These are phyloP conservation scores for Eueremaeus valkanovi DNA, from an alignment of 2,888 invertebrate species.

Conservation along the genomic window DNA sequence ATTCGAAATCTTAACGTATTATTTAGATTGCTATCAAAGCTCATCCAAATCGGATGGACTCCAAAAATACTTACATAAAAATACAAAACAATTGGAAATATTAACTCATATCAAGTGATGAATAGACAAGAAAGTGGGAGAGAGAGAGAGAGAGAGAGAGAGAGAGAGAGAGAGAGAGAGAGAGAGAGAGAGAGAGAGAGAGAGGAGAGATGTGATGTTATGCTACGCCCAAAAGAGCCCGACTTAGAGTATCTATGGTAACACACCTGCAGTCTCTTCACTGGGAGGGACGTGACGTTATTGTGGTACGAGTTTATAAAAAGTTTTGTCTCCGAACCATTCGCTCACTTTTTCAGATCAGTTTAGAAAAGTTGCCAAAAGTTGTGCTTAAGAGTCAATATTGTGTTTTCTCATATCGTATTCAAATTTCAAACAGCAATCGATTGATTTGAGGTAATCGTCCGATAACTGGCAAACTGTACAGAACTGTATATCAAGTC, in stretches of 20 bases:
- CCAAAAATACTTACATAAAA: too few relatives aligned
- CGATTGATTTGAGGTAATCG: conserved; percentile 15
- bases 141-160: too few relatives aligned
- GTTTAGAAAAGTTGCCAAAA: conserved; percentile 12
- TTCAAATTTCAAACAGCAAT: neutral
- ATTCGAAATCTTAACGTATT: too few relatives aligned
- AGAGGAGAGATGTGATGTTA: too few relatives aligned
- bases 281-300: conserved; percentile 9
- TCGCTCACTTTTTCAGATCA: neutral
- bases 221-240: neutral
- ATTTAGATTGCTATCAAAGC: too few relatives aligned
- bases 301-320: conserved; percentile 5
- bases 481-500: neutral
- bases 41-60: too few relatives aligned
- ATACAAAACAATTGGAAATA: too few relatives aligned
- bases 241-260: neutral
- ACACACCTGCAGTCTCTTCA: conserved; percentile 16
- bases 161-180: too few relatives aligned
- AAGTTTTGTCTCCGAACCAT: neutral
- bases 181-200: too few relatives aligned
- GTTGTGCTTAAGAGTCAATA: neutral
- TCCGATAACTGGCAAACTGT: neutral
- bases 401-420: neutral
- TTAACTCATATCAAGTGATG: too few relatives aligned
- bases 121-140: too few relatives aligned